Percentiles rank a stretch among this genome's conserved stretches.
These are phyloP conservation scores for Dysdera silvatica DNA, from an alignment of 1,140 invertebrate species.

Conservation along the genomic window DNA sequence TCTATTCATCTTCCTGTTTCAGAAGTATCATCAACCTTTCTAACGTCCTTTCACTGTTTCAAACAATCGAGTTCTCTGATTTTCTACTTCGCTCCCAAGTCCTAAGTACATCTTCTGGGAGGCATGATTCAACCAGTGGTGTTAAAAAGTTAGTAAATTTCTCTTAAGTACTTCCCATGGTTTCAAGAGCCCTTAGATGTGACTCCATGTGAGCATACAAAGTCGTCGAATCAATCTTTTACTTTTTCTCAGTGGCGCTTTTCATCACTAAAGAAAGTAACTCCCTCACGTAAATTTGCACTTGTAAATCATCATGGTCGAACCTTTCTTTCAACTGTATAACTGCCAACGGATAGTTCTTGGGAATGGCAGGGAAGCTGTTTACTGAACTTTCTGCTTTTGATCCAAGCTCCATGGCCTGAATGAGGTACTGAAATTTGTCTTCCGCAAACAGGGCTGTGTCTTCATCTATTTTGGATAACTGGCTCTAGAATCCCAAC, in stretches of 20 bases:
- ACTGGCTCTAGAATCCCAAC: conserved; percentile 41
- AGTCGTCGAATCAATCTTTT: background rate
- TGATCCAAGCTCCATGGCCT: background rate
- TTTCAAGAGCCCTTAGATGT: background rate
- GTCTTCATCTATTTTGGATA: conserved; percentile 41
- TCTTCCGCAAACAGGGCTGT: conserved; percentile 31
- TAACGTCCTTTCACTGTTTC: no score
- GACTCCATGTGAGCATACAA: conserved; percentile 32
- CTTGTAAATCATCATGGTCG: conserved; percentile 24
- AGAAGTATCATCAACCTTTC: no score
- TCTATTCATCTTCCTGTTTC: no score
- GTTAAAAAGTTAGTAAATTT: background rate
- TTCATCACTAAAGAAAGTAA: background rate
- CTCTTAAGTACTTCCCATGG: background rate
- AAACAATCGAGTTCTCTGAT: no score
- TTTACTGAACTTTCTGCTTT: background rate
- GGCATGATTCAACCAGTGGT: conserved; percentile 2
- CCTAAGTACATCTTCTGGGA: background rate
- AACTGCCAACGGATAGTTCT: background rate
- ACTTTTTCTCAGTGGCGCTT: background rate
- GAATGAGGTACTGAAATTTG: conserved; percentile 37
- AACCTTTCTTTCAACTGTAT: conserved; percentile 17
- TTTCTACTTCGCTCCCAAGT: background rate
- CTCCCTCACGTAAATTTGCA: conserved; percentile 29
- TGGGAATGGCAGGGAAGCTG: background rate